Evolutionary conservation across 2,888 invertebrate species (phyloP).

Genomic region (Cordilura impudica): DNA sequence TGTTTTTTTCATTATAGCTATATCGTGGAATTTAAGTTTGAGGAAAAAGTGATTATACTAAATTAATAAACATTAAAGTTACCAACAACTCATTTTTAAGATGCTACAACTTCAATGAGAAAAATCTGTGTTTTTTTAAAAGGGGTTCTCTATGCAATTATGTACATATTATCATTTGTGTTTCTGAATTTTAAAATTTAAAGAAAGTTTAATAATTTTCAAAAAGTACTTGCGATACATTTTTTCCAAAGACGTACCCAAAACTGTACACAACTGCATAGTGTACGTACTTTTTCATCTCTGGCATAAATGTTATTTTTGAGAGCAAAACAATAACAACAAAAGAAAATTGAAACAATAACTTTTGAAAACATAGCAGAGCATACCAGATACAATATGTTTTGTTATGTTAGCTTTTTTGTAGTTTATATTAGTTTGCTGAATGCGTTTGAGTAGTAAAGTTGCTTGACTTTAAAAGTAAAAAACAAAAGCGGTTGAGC

Average conservation of each 20-base stretch:
- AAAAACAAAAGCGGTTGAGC: neutral
- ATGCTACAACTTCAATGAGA: too few relatives aligned
- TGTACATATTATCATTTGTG: too few relatives aligned
- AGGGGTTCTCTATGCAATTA: too few relatives aligned
- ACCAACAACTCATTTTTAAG: too few relatives aligned
- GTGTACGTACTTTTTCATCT: neutral
- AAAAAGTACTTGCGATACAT: neutral
- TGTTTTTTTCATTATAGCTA: too few relatives aligned
- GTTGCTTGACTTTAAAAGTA: slow-evolving; percentile 37
- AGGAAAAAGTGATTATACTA: too few relatives aligned
- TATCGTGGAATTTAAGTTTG: too few relatives aligned
- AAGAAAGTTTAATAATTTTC: too few relatives aligned
- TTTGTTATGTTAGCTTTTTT: slow-evolving; percentile 25
- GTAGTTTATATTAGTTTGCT: slow-evolving; percentile 49
- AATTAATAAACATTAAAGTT: too few relatives aligned
- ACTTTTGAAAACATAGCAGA: slow-evolving; percentile 8
- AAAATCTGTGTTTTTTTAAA: too few relatives aligned
- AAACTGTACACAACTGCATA: neutral
- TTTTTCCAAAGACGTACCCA: neutral
- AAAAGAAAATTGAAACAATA: slow-evolving; percentile 5
- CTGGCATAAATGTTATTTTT: neutral
- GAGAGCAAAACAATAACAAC: neutral
- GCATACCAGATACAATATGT: neutral
- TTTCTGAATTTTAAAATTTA: too few relatives aligned
- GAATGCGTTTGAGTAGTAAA: slow-evolving; percentile 60